Conservation (phyloP, 92 coral and sea anemone species). For the Virgularia gustaviana region DNA sequence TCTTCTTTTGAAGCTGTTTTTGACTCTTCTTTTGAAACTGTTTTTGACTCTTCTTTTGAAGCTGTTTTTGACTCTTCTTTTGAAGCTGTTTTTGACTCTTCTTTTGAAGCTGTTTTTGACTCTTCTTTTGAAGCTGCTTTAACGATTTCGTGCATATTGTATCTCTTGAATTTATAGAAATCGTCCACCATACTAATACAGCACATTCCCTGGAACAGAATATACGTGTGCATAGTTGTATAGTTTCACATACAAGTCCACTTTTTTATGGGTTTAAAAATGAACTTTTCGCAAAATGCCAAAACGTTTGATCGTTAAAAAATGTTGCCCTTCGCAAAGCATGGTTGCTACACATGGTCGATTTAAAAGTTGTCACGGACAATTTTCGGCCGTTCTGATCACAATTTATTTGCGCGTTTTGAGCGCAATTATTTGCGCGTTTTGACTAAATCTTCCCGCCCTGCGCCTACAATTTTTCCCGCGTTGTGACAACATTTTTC, state of each 20-base stretch:
- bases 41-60: not conserved
- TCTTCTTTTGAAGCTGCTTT: constrained; percentile 26
- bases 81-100: not conserved
- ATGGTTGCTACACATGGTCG: too few relatives aligned
- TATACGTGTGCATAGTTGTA: not conserved
- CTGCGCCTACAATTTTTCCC: too few relatives aligned
- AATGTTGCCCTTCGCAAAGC: too few relatives aligned
- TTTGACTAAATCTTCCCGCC: too few relatives aligned
- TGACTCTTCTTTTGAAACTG: not conserved
- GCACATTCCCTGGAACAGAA: constrained; percentile 67
- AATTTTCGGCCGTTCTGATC: too few relatives aligned
- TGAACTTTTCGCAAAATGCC: too few relatives aligned
- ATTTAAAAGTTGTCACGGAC: too few relatives aligned
- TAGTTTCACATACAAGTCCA: not conserved
- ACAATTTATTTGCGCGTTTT: too few relatives aligned
- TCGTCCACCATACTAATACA: constrained; percentile 78
- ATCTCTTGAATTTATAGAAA: constrained; percentile 65
- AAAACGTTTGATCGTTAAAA: too few relatives aligned
- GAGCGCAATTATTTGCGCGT: too few relatives aligned
- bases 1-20: not conserved
- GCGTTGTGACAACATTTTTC: too few relatives aligned
- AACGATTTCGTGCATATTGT: constrained; percentile 79
- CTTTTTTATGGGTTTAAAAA: too few relatives aligned
- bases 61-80: not conserved
- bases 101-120: constrained; percentile 16